Conservation (phyloP, 2,888 invertebrate species). For the Odontocolon sp. region DNA sequence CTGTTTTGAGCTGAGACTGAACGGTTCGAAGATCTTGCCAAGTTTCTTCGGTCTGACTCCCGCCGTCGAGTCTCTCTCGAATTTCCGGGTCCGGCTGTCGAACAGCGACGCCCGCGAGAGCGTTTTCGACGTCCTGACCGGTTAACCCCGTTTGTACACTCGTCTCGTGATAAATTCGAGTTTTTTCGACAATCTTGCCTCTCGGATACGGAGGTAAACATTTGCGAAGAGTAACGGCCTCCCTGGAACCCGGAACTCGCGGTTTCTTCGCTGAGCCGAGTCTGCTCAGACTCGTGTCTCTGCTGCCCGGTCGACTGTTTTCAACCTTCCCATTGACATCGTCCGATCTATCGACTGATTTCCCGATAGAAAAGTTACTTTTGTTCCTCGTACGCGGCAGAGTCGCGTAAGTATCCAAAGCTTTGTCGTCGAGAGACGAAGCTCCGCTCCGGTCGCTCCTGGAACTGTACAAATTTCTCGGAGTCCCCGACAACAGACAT, state of each 20-base stretch:
- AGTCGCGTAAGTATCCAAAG: slow-evolving; percentile 89
- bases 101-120: slow-evolving; percentile 84
- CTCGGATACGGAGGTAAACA: slow-evolving; percentile 82
- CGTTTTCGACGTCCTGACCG: slow-evolving; percentile 87
- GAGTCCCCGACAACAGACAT: slow-evolving; percentile 44
- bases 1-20: slow-evolving; percentile 82
- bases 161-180: slow-evolving; percentile 91
- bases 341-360: slow-evolving; percentile 80
- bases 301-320: slow-evolving; percentile 78
- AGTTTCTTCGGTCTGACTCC: slow-evolving; percentile 86
- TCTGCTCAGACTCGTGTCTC: slow-evolving; percentile 81
- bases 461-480: slow-evolving; percentile 53
- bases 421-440: slow-evolving; percentile 70
- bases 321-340: slow-evolving; percentile 76
- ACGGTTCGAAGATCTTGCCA: slow-evolving; percentile 85
- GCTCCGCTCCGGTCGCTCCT: slow-evolving; percentile 60
- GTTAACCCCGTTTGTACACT: slow-evolving; percentile 89
- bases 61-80: slow-evolving; percentile 82
- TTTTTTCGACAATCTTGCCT: slow-evolving; percentile 79
- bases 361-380: slow-evolving; percentile 76
- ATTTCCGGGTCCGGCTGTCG: slow-evolving; percentile 75
- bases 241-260: slow-evolving; percentile 65
- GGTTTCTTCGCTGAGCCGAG: slow-evolving; percentile 68
- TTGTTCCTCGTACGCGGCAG: slow-evolving; percentile 87
- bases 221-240: slow-evolving; percentile 75